Percentiles rank a stretch among this genome's conserved stretches.
Conservation (phyloP, 1,140 invertebrate species). For the Asobara japonica region DNA sequence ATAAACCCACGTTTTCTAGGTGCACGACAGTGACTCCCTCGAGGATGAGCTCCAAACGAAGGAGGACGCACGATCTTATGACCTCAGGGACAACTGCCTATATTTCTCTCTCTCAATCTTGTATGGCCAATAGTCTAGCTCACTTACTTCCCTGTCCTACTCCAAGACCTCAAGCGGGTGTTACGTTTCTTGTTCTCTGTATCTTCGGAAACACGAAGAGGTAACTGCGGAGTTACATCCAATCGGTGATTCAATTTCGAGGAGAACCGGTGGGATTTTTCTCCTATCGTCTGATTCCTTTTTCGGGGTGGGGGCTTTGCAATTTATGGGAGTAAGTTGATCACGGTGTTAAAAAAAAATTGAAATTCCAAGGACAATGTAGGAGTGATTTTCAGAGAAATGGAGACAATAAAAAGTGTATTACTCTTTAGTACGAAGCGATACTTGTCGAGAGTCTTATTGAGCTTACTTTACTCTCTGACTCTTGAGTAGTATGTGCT, state of each 20-base stretch:
- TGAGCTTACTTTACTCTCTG: too few species aligned
- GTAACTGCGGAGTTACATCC: conserved; percentile 31
- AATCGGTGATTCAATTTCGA: conserved; percentile 29
- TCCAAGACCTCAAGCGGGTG: background rate
- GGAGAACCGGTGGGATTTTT: background rate
- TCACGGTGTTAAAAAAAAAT: background rate
- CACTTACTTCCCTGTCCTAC: too few species aligned
- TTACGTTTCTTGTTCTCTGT: background rate
- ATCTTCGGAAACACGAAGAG: background rate
- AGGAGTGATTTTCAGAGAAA: too few species aligned
- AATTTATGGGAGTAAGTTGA: background rate
- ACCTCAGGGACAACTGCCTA: conserved; percentile 25
- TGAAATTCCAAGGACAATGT: too few species aligned
- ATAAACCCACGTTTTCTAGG: background rate
- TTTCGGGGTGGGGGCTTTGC: background rate
- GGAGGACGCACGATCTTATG: conserved; percentile 30
- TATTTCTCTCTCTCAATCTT: background rate
- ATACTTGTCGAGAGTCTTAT: too few species aligned
- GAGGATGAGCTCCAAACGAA: conserved; percentile 15
- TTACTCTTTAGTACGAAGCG: too few species aligned
- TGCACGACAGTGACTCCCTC: background rate
- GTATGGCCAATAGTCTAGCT: too few species aligned
- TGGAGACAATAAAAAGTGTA: too few species aligned
- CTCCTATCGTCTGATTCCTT: conserved; percentile 5
- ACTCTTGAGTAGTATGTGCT: too few species aligned